Evolutionary conservation across 2,888 invertebrate genomes (phyloP).

Genomic region (Schrankia costaestrigalis): DNA sequence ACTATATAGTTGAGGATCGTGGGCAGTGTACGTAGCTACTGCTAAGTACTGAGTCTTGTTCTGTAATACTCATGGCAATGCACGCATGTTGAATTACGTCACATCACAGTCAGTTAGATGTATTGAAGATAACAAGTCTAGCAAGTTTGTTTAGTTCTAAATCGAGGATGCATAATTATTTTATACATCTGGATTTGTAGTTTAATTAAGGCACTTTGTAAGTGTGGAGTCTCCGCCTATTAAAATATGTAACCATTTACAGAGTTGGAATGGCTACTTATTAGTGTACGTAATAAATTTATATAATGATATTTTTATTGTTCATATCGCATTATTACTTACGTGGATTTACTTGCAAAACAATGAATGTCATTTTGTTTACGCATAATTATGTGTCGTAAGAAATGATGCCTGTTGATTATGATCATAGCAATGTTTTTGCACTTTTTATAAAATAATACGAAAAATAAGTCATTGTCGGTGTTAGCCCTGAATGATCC

Average conservation of each 20-base stretch:
- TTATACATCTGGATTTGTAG: constrained; percentile 77
- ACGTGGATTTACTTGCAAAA: constrained; percentile 26
- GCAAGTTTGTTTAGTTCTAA: constrained; percentile 69
- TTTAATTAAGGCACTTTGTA: constrained; percentile 77
- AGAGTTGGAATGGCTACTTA: constrained; percentile 72
- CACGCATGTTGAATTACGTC: constrained; percentile 59
- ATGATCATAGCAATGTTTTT: too few relatives aligned
- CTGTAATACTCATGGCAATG: constrained; percentile 64
- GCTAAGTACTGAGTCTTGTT: constrained; percentile 40
- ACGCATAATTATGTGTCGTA: too few relatives aligned
- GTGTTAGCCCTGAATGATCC: too few relatives aligned
- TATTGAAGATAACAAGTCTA: constrained; percentile 50
- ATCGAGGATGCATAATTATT: constrained; percentile 73
- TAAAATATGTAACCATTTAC: constrained; percentile 75
- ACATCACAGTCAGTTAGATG: constrained; percentile 67
- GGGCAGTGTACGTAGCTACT: constrained; percentile 35
- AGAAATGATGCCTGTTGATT: too few relatives aligned
- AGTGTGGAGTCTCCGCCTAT: constrained; percentile 80
- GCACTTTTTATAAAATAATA: too few relatives aligned
- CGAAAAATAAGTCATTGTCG: too few relatives aligned
- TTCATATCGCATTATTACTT: constrained; percentile 49
- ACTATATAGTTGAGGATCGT: constrained; percentile 26
- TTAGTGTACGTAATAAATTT: constrained; percentile 74
- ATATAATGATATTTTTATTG: constrained; percentile 63
- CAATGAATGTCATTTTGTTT: constrained; percentile 17